These are phyloP conservation scores for Biston betularia DNA, from an alignment of 2,888 invertebrate species.

Conservation along the genomic window DNA sequence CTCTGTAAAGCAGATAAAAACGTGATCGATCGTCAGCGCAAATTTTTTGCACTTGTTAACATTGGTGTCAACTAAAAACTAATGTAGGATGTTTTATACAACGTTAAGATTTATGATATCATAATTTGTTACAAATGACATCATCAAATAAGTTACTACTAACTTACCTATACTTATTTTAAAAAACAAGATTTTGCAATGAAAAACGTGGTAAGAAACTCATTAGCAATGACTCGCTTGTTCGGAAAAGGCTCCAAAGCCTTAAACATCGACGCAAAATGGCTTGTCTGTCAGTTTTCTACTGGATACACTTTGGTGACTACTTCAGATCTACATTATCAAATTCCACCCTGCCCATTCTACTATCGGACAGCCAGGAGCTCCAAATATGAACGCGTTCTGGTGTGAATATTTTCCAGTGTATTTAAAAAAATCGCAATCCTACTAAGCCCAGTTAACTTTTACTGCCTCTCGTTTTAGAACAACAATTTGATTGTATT, in stretches of 20 bases:
- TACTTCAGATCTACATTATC: too few relatives aligned
- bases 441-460: conserved; percentile 22
- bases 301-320: too few relatives aligned
- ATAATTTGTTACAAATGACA: conserved; percentile 16
- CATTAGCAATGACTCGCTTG: too few relatives aligned
- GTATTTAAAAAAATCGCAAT: too few relatives aligned
- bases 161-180: background rate
- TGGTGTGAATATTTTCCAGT: too few relatives aligned
- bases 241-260: too few relatives aligned
- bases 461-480: conserved; percentile 31
- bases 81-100: conserved; percentile 5
- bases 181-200: background rate
- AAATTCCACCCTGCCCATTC: too few relatives aligned
- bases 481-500: conserved; percentile 38
- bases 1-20: conserved; percentile 14
- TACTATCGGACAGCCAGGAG: too few relatives aligned
- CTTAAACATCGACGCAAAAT: too few relatives aligned
- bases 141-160: conserved; percentile 3
- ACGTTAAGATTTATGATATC: conserved; percentile 22
- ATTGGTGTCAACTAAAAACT: conserved; percentile 26
- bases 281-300: too few relatives aligned
- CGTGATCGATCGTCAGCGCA: conserved; percentile 7
- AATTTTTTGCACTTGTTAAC: conserved; percentile 41
- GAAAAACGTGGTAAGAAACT: too few relatives aligned
- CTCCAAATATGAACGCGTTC: too few relatives aligned